A percentile compares a stretch with the other conserved stretches of the same genome.
Evolutionary conservation across 2,113 vertebrate species (phyloP).

Genomic region (Neogobius melanostomus): DNA sequence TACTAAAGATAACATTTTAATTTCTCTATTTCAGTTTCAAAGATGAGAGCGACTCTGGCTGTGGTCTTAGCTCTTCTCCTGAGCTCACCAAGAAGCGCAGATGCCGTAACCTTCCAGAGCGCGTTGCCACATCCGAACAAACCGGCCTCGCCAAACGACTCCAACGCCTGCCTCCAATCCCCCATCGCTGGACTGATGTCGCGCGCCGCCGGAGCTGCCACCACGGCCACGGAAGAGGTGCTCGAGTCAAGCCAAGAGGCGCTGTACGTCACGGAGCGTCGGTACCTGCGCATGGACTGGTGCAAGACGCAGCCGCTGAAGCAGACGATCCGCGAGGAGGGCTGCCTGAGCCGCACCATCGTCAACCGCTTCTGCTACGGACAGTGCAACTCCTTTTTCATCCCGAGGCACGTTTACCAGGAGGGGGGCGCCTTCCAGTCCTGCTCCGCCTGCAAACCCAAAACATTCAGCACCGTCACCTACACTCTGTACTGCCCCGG

Average conservation of each 20-base stretch:
- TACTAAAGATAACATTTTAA: neutral
- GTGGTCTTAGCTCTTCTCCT: slow-evolving; percentile 78
- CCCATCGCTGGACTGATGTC: slow-evolving; percentile 77
- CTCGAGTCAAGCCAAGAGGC: slow-evolving; percentile 96
- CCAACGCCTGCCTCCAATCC: slow-evolving; percentile 80
- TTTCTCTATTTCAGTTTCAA: slow-evolving; percentile 35
- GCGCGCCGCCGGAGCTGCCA: slow-evolving; percentile 74
- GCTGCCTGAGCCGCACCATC: slow-evolving; percentile 90
- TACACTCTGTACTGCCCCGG: slow-evolving; percentile 92
- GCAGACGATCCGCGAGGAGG: slow-evolving; percentile 91
- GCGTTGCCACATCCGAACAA: slow-evolving; percentile 88
- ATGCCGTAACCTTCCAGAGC: slow-evolving; percentile 79
- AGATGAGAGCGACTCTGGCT: slow-evolving; percentile 78
- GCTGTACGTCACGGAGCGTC: slow-evolving; percentile 91
- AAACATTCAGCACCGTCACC: slow-evolving; percentile 90
- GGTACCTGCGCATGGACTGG: slow-evolving; percentile 93
- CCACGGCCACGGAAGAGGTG: slow-evolving; percentile 83
- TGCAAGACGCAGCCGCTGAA: slow-evolving; percentile 96
- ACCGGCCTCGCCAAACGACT: slow-evolving; percentile 81
- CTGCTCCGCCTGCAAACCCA: slow-evolving; percentile 94
- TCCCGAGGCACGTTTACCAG: slow-evolving; percentile 88
- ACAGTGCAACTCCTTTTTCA: slow-evolving; percentile 98
- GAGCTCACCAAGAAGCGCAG: slow-evolving; percentile 67
- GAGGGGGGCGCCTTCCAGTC: slow-evolving; percentile 92
- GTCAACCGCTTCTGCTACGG: slow-evolving; percentile 97